Percentiles rank a stretch among this genome's conserved stretches.
Evolutionary conservation across 2,888 invertebrate genomes (phyloP).

Genomic region (Pediacus dermestoides): DNA sequence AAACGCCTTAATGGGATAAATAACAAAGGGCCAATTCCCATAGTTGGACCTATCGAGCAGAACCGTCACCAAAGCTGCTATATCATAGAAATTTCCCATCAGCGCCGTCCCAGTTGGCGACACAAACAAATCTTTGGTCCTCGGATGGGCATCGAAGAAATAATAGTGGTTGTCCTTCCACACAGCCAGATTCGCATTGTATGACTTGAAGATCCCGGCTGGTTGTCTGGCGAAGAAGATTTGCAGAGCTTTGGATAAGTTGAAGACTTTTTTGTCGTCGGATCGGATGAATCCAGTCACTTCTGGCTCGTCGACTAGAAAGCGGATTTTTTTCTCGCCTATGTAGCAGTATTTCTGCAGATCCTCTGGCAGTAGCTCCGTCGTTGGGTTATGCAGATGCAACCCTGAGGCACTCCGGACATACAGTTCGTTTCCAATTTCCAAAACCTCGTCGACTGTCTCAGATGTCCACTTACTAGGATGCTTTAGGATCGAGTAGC

Average conservation of each 20-base stretch:
- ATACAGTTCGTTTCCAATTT: constrained; percentile 55
- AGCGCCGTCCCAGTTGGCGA: constrained; percentile 56
- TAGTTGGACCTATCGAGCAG: constrained; percentile 46
- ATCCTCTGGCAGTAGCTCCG: constrained; percentile 48
- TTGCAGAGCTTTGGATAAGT: constrained; percentile 54
- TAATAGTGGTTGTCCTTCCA: constrained; percentile 60
- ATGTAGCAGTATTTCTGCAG: constrained; percentile 50
- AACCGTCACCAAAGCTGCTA: constrained; percentile 53
- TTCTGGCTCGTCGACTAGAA: constrained; percentile 43
- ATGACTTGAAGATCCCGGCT: constrained; percentile 52
- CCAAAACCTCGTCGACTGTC: constrained; percentile 57
- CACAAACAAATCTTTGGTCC: constrained; percentile 54
- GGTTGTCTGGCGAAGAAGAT: constrained; percentile 56
- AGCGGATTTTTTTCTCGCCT: constrained; percentile 48
- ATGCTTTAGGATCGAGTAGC: constrained; percentile 57
- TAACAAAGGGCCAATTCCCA: constrained; percentile 35
- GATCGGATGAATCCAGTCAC: constrained; percentile 45
- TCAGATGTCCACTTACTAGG: constrained; percentile 61
- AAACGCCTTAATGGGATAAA: constrained; percentile 33
- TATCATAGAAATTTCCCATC: constrained; percentile 56
- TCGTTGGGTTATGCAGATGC: constrained; percentile 37
- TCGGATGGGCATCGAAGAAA: constrained; percentile 62
- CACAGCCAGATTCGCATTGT: constrained; percentile 51
- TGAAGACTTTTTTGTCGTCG: constrained; percentile 42
- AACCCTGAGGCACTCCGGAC: constrained; percentile 36